Percentiles rank a stretch among this genome's conserved stretches.
phyloP scores from a whole-genome alignment of 2,888 invertebrate genomes.

The Rhabditoides inermis region DNA sequence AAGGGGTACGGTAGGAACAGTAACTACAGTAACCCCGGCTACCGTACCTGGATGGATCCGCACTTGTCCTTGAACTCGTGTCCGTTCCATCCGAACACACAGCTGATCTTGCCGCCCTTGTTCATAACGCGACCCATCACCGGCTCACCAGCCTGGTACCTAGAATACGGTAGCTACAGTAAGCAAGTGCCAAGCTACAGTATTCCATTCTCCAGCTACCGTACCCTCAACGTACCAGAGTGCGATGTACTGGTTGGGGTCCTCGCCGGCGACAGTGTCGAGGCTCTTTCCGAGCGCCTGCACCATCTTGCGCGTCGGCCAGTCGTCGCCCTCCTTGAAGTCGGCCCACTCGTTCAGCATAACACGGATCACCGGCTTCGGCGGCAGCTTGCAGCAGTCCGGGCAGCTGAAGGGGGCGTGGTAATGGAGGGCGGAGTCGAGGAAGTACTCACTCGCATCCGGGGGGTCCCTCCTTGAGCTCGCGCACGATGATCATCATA shows the following conservation, averaged over 20 bases:
- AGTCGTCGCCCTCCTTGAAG: conserved; percentile 35
- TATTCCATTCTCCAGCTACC: no score
- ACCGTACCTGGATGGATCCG: conserved; percentile 37
- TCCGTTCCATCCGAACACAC: conserved; percentile 28
- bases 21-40: no score
- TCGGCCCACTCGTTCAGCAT: conserved; percentile 30
- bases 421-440: conserved; percentile 7
- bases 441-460: conserved; percentile 12
- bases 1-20: no score
- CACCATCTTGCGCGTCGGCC: conserved; percentile 15
- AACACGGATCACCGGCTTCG: conserved; percentile 17
- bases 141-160: conserved; percentile 22
- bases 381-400: no score
- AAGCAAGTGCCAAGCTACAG: no score
- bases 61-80: conserved; percentile 24
- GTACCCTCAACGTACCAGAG: no score
- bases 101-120: conserved; percentile 24
- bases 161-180: no score
- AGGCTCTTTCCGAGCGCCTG: no score
- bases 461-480: conserved; percentile 26
- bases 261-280: no score
- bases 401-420: conserved; percentile 9
- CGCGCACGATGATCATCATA: conserved; percentile 20
- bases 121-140: conserved; percentile 28
- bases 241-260: no score